Evolutionary conservation across 1,140 invertebrate genomes (phyloP), one percentile per base, ranked within the genome.

Genomic region (Polypedilum pembai): DNA sequence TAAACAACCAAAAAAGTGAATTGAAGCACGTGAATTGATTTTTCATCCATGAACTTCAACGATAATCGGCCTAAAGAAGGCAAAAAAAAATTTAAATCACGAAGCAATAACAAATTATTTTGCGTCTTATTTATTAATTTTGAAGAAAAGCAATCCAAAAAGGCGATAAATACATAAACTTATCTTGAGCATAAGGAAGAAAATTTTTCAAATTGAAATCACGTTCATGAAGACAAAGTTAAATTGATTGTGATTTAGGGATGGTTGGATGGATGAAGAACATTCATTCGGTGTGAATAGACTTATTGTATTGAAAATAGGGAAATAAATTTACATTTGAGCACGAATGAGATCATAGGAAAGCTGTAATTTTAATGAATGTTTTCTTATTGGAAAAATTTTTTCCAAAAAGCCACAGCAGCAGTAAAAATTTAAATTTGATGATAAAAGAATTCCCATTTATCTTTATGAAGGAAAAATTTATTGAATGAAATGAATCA

Each of bases 201-300:
- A n/a, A 18, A 69, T 20, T 69, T 69, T 69, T 18, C 65, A 33
- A 69, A 69, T 69, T 69, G 65, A 69, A 69, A 69, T 69, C 65
- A 69, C 65, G 65, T 69, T 69, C 65, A 18, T 18, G 15, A 18
- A n/a, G 12, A 56, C 45, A 56, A 56, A 56, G 65, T 69, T 69
- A 69, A 69, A 69, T 69, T 69, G 65, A 69, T 69, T 69, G 65
- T 18, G 65, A 20, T 18, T 69, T 18, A 17, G 45, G 24, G 24
- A 33, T 33, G 24, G 24, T 3, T 33, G 24, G 24, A 33, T 33
- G 24, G 24, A 33, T 33, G 24, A 33, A n/a, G n/a, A n/a, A n/a
- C n/a, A 3, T 33, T 33, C 24, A 33, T 33, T 33, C 24, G 5
- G 24, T 33, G 24, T 33, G 24, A 33, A 33, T 3, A 33, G 24